Evolutionary conservation across 2,888 invertebrate genomes (phyloP).

Genomic region (Zelleria hepariella): DNA sequence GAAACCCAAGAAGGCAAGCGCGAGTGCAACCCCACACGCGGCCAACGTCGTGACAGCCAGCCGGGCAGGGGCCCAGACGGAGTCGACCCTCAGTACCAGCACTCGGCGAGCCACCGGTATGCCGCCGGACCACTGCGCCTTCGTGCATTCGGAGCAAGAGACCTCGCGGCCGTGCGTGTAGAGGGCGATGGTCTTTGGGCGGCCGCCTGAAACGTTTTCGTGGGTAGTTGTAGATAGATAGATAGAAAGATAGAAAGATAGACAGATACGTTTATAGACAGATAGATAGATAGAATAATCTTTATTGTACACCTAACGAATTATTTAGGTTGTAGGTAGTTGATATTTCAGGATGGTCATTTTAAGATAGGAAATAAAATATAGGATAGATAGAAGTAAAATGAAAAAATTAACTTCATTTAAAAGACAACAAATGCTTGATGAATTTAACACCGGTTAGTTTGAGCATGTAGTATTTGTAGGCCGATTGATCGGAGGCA

Average conservation of each 20-base stretch:
- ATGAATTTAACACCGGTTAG: background rate
- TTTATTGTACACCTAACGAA: no score
- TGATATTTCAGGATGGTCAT: no score
- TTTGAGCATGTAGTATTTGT: background rate
- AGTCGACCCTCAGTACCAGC: constrained; percentile 81
- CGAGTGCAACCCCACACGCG: constrained; percentile 80
- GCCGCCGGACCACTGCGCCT: constrained; percentile 81
- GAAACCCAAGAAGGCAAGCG: constrained; percentile 83
- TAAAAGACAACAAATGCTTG: background rate
- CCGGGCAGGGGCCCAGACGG: constrained; percentile 83
- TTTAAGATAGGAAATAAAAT: background rate
- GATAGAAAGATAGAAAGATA: no score
- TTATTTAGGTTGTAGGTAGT: no score
- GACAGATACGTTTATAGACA: no score
- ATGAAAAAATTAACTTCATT: background rate
- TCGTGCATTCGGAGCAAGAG: constrained; percentile 78
- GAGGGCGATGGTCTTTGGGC: constrained; percentile 80
- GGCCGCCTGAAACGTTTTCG: constrained; percentile 70
- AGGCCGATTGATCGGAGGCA: background rate
- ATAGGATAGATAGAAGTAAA: no score
- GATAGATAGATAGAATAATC: no score
- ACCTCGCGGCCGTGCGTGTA: constrained; percentile 73
- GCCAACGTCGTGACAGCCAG: constrained; percentile 80
- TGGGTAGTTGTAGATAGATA: no score
- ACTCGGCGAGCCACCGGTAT: constrained; percentile 85